A percentile compares a stretch with the other conserved stretches of the same genome.
Evolutionary conservation across 2,888 invertebrate genomes (phyloP).

Genomic region (Cerceris rybyensis): DNA sequence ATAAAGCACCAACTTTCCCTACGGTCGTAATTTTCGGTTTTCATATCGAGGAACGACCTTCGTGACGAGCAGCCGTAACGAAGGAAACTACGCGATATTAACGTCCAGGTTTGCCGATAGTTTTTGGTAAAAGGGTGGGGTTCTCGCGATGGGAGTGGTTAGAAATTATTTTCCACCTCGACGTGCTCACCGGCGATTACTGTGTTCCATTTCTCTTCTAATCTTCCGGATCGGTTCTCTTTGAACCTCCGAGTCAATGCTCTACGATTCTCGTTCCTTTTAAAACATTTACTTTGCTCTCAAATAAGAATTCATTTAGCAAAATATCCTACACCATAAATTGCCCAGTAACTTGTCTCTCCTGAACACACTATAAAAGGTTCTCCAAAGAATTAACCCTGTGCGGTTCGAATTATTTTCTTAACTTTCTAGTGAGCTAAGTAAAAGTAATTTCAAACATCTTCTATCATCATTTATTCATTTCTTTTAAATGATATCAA

Average conservation of each 20-base stretch:
- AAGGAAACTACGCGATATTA: conserved; percentile 48
- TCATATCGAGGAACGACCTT: conserved; percentile 61
- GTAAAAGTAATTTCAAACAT: too few species aligned
- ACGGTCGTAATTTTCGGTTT: conserved; percentile 65
- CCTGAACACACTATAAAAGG: too few species aligned
- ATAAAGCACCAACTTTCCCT: conserved; percentile 62
- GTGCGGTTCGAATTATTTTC: too few species aligned
- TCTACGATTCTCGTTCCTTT: background rate
- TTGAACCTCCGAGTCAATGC: background rate
- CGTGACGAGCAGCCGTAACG: conserved; percentile 66
- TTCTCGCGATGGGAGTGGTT: background rate
- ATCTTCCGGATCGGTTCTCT: background rate
- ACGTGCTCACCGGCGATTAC: background rate
- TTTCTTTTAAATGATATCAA: too few species aligned
- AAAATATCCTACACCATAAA: too few species aligned
- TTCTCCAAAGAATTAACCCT: too few species aligned
- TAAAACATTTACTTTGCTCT: background rate
- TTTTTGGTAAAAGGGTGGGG: conserved; percentile 29
- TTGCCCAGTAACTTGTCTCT: too few species aligned
- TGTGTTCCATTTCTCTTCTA: background rate
- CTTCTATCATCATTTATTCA: too few species aligned
- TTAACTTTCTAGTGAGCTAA: too few species aligned
- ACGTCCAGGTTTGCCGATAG: conserved; percentile 42
- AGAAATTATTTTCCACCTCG: conserved; percentile 21
- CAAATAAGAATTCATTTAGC: too few species aligned